Base-by-base conservation (phyloP, 2,888 invertebrate genomes). In the Sialis lutaria region DNA sequence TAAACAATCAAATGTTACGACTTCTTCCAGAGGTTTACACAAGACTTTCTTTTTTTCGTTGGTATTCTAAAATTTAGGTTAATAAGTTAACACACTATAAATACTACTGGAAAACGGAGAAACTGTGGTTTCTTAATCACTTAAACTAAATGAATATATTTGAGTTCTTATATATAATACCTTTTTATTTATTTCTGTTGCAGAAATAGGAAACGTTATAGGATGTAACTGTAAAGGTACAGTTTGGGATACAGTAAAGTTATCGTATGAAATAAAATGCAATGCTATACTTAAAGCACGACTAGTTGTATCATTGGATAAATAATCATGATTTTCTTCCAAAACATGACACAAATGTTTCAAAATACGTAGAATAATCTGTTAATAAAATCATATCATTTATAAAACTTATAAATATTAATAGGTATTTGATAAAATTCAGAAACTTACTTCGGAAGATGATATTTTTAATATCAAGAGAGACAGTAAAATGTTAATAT, bases 221-320 rank as follows among this genome's bases (percentile, higher is more conserved):
- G 37, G 37, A 8, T 37, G 37, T 10, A 37, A 12, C 12, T 37
- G 10, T 6, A 37, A 37, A 10, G 37, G 37, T 8, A 7, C 7
- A 37, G n/a, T 7, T 8, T 7, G 37, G 8, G 22, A 22, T 22
- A 37, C 37, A 7, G 37, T 37, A 2, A 12, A 10, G 8, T 22
- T n/a, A 31, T 45, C 45, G 10, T 31, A 45, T 40, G 31, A n/a
- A 39, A 45, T 45, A 13, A 40, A 45, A 31, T 30, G 33, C 40
- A 39, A 45, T 5, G 32, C 45, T 31, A 45, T 13, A 32, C 45
- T 45, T 10, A 45, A 31, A n/a, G 35, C 35, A 32, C 40, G 39
- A 12, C 33, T 10, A 6, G 68, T 66, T 49, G 67, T 60, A 33
- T 69, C 54, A 54, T 68, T 69, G n/a, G 67, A 67, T 50, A 71